Evolutionary conservation across 2,888 invertebrate genomes (phyloP).

Genomic region (Scaptomyza caliginosa): DNA sequence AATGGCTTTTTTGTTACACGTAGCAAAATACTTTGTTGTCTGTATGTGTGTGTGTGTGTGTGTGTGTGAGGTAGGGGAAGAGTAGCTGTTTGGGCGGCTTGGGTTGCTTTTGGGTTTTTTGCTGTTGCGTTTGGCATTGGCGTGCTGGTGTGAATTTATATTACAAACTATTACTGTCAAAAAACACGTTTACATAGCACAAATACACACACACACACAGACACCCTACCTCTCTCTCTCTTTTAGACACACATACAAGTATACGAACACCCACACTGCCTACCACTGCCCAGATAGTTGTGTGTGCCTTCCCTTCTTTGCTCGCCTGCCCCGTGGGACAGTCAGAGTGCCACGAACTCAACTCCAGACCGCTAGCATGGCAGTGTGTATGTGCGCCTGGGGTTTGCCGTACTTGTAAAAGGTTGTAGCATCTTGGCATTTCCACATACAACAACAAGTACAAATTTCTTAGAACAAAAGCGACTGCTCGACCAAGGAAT

Average conservation of each 20-base stretch:
- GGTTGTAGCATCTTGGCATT: conserved; percentile 56
- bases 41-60: conserved; percentile 27
- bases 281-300: conserved; percentile 53
- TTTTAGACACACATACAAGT: conserved; percentile 26
- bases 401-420: conserved; percentile 51
- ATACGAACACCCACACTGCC: conserved; percentile 11
- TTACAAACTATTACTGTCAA: conserved; percentile 81
- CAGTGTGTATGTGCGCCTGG: conserved; percentile 36
- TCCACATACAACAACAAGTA: conserved; percentile 41
- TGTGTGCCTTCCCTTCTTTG: conserved; percentile 30
- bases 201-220: conserved; percentile 60
- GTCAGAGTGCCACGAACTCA: conserved; percentile 25
- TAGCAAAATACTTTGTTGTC: conserved; percentile 80
- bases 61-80: not conserved
- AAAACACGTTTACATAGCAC: conserved; percentile 81
- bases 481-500: conserved; percentile 10
- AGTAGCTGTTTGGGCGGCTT: conserved; percentile 1
- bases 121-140: conserved; percentile 61
- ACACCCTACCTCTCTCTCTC: conserved; percentile 19
- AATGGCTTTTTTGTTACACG: conserved; percentile 80
- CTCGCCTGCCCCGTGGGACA: conserved; percentile 50
- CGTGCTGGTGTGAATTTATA: conserved; percentile 76
- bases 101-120: conserved; percentile 37
- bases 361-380: conserved; percentile 17
- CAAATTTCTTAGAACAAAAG: not conserved